Evolutionary conservation across 2,888 invertebrate species (phyloP).

Genomic region (Trilocha varians): DNA sequence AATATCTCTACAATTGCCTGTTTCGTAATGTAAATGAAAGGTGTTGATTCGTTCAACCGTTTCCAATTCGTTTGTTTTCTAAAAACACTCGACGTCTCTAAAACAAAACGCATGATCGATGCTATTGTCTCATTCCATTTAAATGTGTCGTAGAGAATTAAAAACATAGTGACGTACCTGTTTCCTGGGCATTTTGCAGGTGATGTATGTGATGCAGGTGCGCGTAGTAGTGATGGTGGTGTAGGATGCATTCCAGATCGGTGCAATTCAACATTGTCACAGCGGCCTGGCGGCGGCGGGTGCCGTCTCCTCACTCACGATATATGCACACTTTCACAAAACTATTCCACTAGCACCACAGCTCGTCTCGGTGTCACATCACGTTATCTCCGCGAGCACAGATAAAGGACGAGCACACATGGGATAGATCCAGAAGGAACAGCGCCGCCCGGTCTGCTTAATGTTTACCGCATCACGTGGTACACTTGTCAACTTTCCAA

Average conservation of each 20-base stretch:
- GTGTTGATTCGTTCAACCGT: conserved; percentile 24
- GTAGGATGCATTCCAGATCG: conserved; percentile 83
- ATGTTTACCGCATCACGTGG: conserved; percentile 36
- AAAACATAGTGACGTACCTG: conserved; percentile 58
- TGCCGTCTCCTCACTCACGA: conserved; percentile 51
- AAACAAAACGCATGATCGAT: conserved; percentile 54
- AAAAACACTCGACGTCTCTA: conserved; percentile 41
- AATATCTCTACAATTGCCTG: conserved; percentile 2
- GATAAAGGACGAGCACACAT: conserved; percentile 36
- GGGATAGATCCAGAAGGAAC: conserved; percentile 31
- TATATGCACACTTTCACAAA: conserved; percentile 70
- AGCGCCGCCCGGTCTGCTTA: conserved; percentile 54
- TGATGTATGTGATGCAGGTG: conserved; percentile 81
- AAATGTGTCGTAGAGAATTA: conserved; percentile 24
- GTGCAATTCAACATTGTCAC: conserved; percentile 83
- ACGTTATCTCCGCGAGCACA: conserved; percentile 61
- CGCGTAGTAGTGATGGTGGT: conserved; percentile 82
- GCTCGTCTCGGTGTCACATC: conserved; percentile 67
- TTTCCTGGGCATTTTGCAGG: conserved; percentile 77
- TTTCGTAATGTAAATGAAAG: conserved; percentile 22
- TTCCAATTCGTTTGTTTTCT: conserved; percentile 41
- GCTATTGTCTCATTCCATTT: conserved; percentile 39
- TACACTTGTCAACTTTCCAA: conserved; percentile 34
- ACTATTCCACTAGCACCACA: conserved; percentile 64
- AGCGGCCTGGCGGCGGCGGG: conserved; percentile 46